Evolutionary conservation across 2,113 vertebrate genomes (phyloP).

Genomic region (Osmerus eperlanus): DNA sequence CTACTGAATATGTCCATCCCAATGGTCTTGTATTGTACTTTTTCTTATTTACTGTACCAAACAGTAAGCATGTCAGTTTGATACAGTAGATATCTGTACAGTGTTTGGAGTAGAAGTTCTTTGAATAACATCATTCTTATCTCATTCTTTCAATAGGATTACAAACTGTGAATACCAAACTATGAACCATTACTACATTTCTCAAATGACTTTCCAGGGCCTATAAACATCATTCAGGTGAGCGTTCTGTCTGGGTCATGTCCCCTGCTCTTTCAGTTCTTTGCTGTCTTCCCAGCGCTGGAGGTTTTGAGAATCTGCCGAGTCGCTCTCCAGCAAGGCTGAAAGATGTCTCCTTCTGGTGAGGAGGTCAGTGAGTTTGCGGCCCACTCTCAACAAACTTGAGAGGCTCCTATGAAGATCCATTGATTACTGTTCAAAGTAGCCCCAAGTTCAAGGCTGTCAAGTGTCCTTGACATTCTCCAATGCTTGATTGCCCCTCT

Average conservation of each 20-base stretch:
- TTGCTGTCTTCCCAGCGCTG: slow-evolving; percentile 5
- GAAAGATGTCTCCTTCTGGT: slow-evolving; percentile 15
- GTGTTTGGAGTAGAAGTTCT: too few species aligned
- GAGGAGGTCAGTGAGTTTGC: not conserved
- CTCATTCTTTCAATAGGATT: too few species aligned
- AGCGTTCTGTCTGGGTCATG: slow-evolving; percentile 1
- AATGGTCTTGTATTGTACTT: too few species aligned
- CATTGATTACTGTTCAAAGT: slow-evolving; percentile 16
- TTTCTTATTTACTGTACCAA: too few species aligned
- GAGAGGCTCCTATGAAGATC: not conserved
- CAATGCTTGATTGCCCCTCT: not conserved
- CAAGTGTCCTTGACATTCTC: slow-evolving; percentile 19
- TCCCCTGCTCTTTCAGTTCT: too few species aligned
- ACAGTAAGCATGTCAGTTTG: too few species aligned
- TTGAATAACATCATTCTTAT: too few species aligned
- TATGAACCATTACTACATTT: too few species aligned
- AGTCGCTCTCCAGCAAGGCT: slow-evolving; percentile 19
- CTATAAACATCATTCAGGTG: slow-evolving; percentile 22
- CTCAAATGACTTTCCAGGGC: too few species aligned
- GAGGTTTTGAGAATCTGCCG: slow-evolving; percentile 28
- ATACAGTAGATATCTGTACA: too few species aligned
- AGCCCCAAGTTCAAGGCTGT: not conserved
- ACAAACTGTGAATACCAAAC: too few species aligned
- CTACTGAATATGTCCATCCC: not conserved
- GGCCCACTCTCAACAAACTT: not conserved